Conservation (phyloP, 2,888 invertebrate genomes). For the Galerucella calmariensis region DNA sequence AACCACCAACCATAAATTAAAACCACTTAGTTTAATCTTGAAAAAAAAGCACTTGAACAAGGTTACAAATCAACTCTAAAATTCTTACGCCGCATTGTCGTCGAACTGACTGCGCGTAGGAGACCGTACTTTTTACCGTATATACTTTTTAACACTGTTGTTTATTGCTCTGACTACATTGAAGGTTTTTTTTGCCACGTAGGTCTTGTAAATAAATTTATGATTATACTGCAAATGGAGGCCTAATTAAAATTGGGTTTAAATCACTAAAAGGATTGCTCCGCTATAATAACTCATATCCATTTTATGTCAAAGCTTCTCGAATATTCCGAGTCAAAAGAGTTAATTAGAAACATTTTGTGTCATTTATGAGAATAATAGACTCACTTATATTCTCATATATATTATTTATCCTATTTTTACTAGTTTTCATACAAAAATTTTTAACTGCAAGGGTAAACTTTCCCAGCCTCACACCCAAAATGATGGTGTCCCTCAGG, state of each 20-base stretch:
- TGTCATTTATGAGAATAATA: no score
- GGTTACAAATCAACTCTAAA: conserved; percentile 40
- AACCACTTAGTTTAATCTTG: conserved; percentile 47
- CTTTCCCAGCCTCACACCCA: no score
- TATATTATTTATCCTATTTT: no score
- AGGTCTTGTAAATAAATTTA: conserved; percentile 2
- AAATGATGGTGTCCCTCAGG: no score
- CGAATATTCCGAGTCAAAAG: no score
- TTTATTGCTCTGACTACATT: conserved; percentile 26
- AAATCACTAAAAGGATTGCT: neutral
- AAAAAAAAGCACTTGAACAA: conserved; percentile 37
- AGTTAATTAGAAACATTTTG: no score
- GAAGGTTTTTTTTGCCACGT: neutral
- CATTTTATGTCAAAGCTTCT: no score
- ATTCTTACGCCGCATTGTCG: conserved; percentile 43
- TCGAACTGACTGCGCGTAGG: conserved; percentile 39
- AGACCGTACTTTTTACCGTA: conserved; percentile 29
- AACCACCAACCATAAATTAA: conserved; percentile 43
- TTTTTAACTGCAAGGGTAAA: no score
- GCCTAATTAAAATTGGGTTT: neutral
- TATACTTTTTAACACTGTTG: conserved; percentile 28
- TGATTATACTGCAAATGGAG: neutral
- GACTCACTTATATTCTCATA: no score
- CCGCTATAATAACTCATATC: no score
- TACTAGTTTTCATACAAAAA: no score